phyloP scores from a whole-genome alignment of 1,140 invertebrate species.

The Alviniconcha marisindica region DNA sequence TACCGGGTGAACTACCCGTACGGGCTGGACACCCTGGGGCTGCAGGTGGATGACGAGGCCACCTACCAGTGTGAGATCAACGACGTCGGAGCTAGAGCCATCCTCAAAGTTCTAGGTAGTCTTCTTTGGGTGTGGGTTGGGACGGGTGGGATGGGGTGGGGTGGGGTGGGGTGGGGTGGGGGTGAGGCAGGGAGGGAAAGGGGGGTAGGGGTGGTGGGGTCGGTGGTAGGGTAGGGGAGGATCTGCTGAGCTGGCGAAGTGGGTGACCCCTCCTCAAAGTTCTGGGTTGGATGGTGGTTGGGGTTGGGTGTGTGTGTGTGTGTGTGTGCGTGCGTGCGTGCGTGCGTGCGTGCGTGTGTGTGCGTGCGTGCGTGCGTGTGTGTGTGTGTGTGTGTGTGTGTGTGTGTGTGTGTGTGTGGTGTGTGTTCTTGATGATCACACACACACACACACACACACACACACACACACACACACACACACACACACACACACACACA shows the following conservation, averaged over 20 bases:
- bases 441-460: too few species aligned
- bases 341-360: slow-evolving; percentile 7
- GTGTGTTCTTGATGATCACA: too few species aligned
- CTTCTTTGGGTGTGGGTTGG: background rate
- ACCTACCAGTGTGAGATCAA: slow-evolving; percentile 20
- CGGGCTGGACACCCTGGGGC: background rate
- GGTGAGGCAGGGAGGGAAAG: background rate
- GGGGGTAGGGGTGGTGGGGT: background rate
- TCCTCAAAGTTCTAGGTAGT: slow-evolving; percentile 1
- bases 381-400: background rate
- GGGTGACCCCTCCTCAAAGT: background rate
- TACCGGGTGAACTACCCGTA: background rate
- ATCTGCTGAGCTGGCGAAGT: too few species aligned
- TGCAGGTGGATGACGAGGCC: background rate
- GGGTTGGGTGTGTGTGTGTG: slow-evolving; percentile 3
- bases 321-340: slow-evolving; percentile 8
- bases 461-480: too few species aligned
- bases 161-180: background rate
- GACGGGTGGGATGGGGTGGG: background rate
- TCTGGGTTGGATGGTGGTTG: background rate
- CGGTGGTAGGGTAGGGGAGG: too few species aligned
- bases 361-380: background rate
- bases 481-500: too few species aligned
- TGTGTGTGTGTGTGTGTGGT: background rate
- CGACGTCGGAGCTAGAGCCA: background rate